Evolutionary conservation across 2,797 vertebrate species (phyloP).

Genomic region (Scolopax rusticola): DNA sequence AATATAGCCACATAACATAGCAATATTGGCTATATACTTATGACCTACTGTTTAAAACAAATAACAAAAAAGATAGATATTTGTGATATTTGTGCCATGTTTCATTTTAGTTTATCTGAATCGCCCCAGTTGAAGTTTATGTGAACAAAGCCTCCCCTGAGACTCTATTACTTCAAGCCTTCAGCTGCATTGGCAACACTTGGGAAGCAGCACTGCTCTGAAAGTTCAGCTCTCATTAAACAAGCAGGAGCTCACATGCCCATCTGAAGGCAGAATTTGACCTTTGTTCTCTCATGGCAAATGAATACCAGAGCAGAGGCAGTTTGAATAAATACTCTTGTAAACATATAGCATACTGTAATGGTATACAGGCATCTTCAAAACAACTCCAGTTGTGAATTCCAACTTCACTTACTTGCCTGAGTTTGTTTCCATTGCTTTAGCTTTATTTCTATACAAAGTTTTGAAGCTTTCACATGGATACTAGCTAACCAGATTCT

Average conservation of each 20-base stretch:
- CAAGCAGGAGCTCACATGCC: not conserved
- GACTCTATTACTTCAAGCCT: not conserved
- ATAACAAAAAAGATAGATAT: not conserved
- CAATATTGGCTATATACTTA: not conserved
- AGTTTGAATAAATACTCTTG: not conserved
- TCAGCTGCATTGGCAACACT: not conserved
- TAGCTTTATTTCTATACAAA: not conserved
- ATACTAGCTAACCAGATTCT: not conserved
- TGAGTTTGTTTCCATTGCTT: not conserved
- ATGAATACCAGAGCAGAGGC: not conserved
- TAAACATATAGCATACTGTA: not conserved
- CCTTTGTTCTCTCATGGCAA: not conserved
- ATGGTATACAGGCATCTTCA: not conserved
- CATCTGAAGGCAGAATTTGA: not conserved
- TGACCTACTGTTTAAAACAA: not conserved
- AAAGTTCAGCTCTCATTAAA: constrained; percentile 33
- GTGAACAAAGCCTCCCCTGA: not conserved
- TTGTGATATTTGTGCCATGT: not conserved
- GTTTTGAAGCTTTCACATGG: not conserved
- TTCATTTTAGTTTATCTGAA: not conserved
- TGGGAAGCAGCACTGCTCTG: not conserved
- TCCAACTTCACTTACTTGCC: not conserved
- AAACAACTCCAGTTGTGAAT: not conserved
- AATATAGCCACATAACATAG: not conserved
- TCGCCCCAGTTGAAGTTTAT: not conserved